Evolutionary conservation across 2,797 vertebrate genomes (phyloP), one percentile per base, ranked within the genome.

Genomic region (Alauda arvensis): DNA sequence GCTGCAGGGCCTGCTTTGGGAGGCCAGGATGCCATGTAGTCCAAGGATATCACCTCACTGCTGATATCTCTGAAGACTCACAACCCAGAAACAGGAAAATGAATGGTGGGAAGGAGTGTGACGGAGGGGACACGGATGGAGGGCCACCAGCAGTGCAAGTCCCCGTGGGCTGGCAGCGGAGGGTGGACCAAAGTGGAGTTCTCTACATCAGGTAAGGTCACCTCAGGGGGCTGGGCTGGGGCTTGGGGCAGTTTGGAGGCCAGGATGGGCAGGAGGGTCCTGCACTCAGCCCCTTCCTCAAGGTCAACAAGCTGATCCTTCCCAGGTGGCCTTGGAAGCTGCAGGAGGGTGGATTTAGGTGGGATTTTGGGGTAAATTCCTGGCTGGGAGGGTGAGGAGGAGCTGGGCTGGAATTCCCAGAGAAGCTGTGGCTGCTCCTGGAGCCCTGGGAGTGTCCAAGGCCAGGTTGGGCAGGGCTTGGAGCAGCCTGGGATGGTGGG

Each of bases 51-150:
- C 97, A 97, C 98, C 98, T 97, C 95, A 96, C 94, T 98, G 98
- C 97, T 99, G 98, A 99, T 98, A 98, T 93, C 98, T 98, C 96
- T 96, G 97, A 98, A 98, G 98, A 97, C 97, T 98, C 95, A 90
- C 97, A 96, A 97, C 96, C 97, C 97, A 97, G 98, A 98, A 97
- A 97, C 97, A 97, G 98, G 98, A 99, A 97, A 98, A 99, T 99
- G 99, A 99, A 99, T 98, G 99, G 99, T 97, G 99, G 98, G 97
- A 99, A 99, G 97, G 98, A 98, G 95, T 98, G 97, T 97, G 98
- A 98, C 94, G 97, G 97, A 96, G 98, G 98, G 96, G 98, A 98
- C 88, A 97, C 97, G 91, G 97, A 98, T 93, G 97, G 98, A 95
- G 98, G 97, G 93, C 97, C 97, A 91, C 93, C 96, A 94, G 97